phyloP scores from a whole-genome alignment of 2,113 vertebrate genomes.

The Propithecus coquereli region DNA sequence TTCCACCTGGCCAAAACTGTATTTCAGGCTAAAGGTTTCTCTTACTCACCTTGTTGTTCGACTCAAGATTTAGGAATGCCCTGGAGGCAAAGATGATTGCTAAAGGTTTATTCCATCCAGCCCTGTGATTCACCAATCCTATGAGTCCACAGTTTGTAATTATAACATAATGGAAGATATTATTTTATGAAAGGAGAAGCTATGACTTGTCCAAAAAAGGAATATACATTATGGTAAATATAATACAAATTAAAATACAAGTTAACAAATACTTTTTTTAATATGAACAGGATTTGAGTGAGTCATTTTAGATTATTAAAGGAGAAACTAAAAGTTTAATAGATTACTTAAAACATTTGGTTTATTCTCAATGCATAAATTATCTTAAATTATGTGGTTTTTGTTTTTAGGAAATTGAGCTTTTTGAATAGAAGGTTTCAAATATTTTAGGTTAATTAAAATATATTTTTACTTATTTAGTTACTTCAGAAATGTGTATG shows the following conservation, averaged over 20 bases:
- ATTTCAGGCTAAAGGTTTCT: not conserved
- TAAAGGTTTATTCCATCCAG: conserved; percentile 13
- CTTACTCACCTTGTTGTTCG: conserved; percentile 3
- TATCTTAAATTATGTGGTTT: not conserved
- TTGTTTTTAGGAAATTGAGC: not conserved
- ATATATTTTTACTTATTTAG: conserved; percentile 49
- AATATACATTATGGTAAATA: conserved; percentile 35
- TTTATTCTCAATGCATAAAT: conserved; percentile 21
- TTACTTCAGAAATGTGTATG: conserved; percentile 21
- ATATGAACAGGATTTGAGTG: not conserved
- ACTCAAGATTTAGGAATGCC: not conserved
- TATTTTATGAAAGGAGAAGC: conserved; percentile 50
- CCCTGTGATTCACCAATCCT: conserved; percentile 27
- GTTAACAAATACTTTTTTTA: conserved; percentile 1
- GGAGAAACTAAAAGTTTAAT: conserved; percentile 2
- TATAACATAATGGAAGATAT: conserved; percentile 59
- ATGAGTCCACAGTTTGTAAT: conserved; percentile 48
- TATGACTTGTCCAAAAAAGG: conserved; percentile 43
- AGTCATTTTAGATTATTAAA: conserved; percentile 14
- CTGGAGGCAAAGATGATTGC: conserved; percentile 7
- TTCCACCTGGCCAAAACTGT: not conserved
- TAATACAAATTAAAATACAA: conserved; percentile 8
- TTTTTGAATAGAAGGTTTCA: conserved; percentile 22
- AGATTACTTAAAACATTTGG: conserved; percentile 12
- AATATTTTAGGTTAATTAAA: conserved; percentile 60